phyloP scores from a whole-genome alignment of 2,888 invertebrate species.

The Andrena praecox region DNA sequence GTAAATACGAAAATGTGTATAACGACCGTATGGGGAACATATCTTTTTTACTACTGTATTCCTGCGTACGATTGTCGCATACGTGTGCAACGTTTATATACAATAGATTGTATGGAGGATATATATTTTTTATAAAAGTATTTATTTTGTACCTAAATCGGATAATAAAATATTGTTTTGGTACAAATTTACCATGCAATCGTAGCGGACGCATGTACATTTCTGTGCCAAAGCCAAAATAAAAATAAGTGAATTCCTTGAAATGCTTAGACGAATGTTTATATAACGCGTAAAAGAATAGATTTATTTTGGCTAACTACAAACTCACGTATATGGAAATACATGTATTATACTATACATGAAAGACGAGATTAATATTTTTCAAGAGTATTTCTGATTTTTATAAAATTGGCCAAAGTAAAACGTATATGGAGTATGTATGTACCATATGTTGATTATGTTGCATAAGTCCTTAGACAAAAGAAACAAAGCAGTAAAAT shows the following conservation, averaged over 20 bases:
- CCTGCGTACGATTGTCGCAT: slow-evolving; percentile 38
- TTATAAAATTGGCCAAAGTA: neutral
- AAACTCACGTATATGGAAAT: neutral
- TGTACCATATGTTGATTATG: neutral
- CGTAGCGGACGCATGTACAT: neutral
- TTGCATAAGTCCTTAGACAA: too few relatives aligned
- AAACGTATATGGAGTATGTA: neutral
- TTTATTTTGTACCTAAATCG: slow-evolving; percentile 76
- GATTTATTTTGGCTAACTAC: neutral
- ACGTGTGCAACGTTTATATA: slow-evolving; percentile 47
- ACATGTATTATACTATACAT: neutral
- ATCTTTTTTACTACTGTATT: slow-evolving; percentile 61
- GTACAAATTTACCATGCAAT: slow-evolving; percentile 42
- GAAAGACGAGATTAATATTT: neutral
- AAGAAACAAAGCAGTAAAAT: too few relatives aligned
- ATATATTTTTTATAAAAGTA: slow-evolving; percentile 82
- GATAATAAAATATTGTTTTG: slow-evolving; percentile 48
- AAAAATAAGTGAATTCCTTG: neutral
- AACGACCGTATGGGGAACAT: slow-evolving; percentile 27
- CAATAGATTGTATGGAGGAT: slow-evolving; percentile 60
- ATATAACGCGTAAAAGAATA: neutral
- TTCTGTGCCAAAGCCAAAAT: neutral
- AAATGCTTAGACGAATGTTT: neutral
- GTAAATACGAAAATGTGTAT: slow-evolving; percentile 12
- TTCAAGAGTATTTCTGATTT: neutral